Percentiles rank a stretch among this genome's conserved stretches.
Conservation (phyloP, 2,797 vertebrate genomes). For the Anguilla pacifica region DNA sequence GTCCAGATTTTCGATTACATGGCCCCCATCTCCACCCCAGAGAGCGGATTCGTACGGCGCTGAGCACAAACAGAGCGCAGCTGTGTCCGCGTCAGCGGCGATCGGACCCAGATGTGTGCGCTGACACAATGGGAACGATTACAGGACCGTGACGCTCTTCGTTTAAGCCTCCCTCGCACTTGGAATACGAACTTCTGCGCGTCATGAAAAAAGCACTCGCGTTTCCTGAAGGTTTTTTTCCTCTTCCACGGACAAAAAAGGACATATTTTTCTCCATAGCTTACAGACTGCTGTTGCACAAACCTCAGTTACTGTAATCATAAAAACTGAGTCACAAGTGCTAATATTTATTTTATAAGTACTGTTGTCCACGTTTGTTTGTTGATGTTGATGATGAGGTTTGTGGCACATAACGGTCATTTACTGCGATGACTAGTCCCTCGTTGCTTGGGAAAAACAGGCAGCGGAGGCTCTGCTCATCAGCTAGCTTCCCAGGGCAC, state of each 20-base stretch:
- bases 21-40: background rate
- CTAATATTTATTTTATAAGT: slow-evolving; percentile 1
- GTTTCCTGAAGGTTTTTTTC: background rate
- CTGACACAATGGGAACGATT: background rate
- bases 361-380: background rate
- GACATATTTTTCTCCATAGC: background rate
- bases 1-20: background rate
- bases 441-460: slow-evolving; percentile 1
- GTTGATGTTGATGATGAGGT: background rate
- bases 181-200: background rate
- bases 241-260: background rate
- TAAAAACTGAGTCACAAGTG: background rate
- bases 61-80: background rate
- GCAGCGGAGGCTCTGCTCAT: background rate
- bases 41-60: background rate
- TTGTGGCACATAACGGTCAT: background rate
- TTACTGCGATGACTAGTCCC: background rate
- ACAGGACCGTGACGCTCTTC: background rate
- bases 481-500: background rate
- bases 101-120: background rate
- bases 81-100: background rate
- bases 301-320: background rate
- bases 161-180: background rate
- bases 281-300: background rate
- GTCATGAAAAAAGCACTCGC: background rate